Evolutionary conservation across 2,113 vertebrate genomes (phyloP), one percentile per base, ranked within the genome.

Genomic region (Eonycteris spelaea): DNA sequence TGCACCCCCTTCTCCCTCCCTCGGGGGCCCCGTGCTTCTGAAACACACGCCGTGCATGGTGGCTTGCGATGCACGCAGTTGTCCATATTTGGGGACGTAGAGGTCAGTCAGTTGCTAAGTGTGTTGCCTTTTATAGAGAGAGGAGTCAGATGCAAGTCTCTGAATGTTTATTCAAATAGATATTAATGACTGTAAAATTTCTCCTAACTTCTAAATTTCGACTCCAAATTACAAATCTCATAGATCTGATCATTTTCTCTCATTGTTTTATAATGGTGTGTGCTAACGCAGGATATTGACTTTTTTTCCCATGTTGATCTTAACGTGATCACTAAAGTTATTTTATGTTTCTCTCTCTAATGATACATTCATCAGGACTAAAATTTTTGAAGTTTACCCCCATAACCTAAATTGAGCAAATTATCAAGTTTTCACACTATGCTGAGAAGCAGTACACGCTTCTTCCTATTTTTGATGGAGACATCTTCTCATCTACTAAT

Each of bases 11-110:
- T 45, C 40, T 38, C 68, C 70, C 16, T 9, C 3, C 51, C 51
- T 16, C 51, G 1, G 51, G 10, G 22, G 61, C 38, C 63, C 59
- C 28, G 11, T 2, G 5, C 4, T 63, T 77, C 43, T n/a, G 21
- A 73, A 85, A 43, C 21, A n/a, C 38, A 35, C 10, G 4, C 19
- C 3, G 30, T 15, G 3, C 0, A 0, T 40, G 11, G 26, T 4
- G 18, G 7, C 26, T 40, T 43, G 21, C 13, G 10, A 6, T 35
- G 6, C 48, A 28, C 5, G 0, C 30, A 3, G 14, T 2, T 73
- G 14, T 45, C 89, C 51, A 4, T 22, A 18, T 45, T 30, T 35
- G n/a, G 21, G 16, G 45, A 35, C 8, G 0, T 3, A 30, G 5
- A 65, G 16, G 63, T 38, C 12, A 45, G 26, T 53, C 43, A 30